A percentile compares a stretch with the other conserved stretches of the same genome.
Conservation (phyloP, 2,113 vertebrate species). For the Strix aluco region DNA sequence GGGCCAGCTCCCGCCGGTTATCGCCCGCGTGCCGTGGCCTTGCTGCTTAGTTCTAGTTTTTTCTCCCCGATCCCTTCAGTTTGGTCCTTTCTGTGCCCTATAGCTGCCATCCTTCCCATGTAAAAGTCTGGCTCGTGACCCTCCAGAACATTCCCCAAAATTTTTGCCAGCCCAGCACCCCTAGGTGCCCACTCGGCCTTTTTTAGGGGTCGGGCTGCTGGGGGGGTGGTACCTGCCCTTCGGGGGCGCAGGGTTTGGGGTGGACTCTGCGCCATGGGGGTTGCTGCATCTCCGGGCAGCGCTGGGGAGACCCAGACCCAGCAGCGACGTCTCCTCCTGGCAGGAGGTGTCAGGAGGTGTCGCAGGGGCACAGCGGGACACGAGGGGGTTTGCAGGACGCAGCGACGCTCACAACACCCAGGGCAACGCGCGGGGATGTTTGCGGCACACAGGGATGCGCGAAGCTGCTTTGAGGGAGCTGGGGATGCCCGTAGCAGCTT, state of each 20-base stretch:
- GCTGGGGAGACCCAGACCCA: not conserved
- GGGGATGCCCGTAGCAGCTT: not conserved
- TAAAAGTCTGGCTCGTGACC: not conserved
- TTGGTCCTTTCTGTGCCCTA: fast-evolving
- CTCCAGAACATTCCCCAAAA: not conserved
- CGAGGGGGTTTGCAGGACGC: not conserved
- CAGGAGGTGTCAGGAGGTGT: fast-evolving
- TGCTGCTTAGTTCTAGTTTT: not conserved
- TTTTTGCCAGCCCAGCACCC: too few species aligned
- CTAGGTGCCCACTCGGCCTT: fast-evolving
- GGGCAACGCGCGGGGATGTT: too few species aligned
- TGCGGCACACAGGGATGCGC: fast-evolving
- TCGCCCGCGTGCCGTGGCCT: fast-evolving
- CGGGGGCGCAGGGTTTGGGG: not conserved
- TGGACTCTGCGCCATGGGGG: fast-evolving
- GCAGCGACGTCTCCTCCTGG: not conserved
- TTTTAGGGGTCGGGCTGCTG: not conserved
- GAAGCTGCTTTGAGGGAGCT: fast-evolving
- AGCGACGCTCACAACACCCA: too few species aligned
- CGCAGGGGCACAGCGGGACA: not conserved
- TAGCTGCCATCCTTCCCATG: fast-evolving
- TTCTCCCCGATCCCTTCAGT: not conserved
- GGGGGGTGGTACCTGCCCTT: not conserved
- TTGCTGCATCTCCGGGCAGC: not conserved
- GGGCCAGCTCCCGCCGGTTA: fast-evolving